Conservation (phyloP, 1,140 invertebrate species). For the Drosophila kurseongensis region DNA sequence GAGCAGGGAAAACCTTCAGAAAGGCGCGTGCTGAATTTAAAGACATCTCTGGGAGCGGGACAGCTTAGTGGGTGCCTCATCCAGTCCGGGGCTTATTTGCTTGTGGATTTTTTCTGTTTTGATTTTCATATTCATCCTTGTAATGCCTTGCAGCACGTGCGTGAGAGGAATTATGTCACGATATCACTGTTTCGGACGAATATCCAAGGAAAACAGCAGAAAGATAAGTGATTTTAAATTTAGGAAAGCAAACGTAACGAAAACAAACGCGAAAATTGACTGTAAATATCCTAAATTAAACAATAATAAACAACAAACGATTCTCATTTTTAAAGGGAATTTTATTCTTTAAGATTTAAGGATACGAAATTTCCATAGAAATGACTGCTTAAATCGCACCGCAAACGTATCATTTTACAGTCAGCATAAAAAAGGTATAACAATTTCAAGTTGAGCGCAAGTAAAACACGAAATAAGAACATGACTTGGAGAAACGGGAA, state of each 20-base stretch:
- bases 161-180: conserved; percentile 49
- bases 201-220: conserved; percentile 3
- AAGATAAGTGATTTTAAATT: conserved; percentile 28
- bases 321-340: neutral
- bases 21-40: conserved; percentile 71
- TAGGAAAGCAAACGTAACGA: neutral
- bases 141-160: conserved; percentile 35
- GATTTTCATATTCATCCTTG: conserved; percentile 40
- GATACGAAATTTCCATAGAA: conserved; percentile 23
- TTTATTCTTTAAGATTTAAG: neutral
- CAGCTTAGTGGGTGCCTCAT: conserved; percentile 35
- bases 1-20: conserved; percentile 30
- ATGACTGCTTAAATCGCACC: conserved; percentile 4
- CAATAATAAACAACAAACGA: conserved; percentile 18
- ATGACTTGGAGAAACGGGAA: neutral
- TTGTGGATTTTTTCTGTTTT: conserved; percentile 28
- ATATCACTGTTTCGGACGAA: conserved; percentile 9
- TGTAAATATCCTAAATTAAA: conserved; percentile 12
- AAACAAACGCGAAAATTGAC: conserved; percentile 3
- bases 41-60: conserved; percentile 20
- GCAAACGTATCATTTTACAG: conserved; percentile 29
- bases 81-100: conserved; percentile 43
- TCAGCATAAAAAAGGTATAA: neutral
- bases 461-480: neutral
- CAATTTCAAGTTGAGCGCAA: neutral